A percentile compares a stretch with the other conserved stretches of the same genome.
Conservation (phyloP, 2,113 vertebrate species). For the Calidris pugnax region DNA sequence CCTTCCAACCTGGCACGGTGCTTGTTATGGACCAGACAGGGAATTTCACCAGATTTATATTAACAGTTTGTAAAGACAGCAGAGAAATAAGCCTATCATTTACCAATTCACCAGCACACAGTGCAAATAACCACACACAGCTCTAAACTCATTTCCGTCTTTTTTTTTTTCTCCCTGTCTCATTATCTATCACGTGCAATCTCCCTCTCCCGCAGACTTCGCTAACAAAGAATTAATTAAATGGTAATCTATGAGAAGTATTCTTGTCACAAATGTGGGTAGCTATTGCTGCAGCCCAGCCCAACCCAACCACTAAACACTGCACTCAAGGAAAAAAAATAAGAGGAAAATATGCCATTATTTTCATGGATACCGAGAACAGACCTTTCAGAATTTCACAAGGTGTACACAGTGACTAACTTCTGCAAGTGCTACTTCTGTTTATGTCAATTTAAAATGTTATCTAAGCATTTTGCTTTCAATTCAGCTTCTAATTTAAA, state of each 20-base stretch:
- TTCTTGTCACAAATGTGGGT: not conserved
- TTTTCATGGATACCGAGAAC: not conserved
- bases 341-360: not conserved
- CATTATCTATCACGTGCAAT: not conserved
- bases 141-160: not conserved
- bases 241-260: not conserved
- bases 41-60: not conserved
- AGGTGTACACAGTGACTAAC: not conserved
- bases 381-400: not conserved
- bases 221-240: slow-evolving; percentile 19
- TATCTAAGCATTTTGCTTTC: not conserved
- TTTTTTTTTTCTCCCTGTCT: not conserved
- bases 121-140: not conserved
- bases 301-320: not conserved
- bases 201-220: not conserved
- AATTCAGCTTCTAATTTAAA: not conserved
- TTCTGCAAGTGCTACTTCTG: not conserved
- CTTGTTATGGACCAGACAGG: not conserved
- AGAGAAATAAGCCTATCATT: not conserved
- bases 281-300: not conserved
- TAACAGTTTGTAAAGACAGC: not conserved
- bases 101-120: not conserved
- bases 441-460: not conserved
- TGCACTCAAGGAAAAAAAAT: not conserved
- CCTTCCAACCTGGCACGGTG: not conserved